Conservation (phyloP, 2,888 invertebrate genomes). For the Cotesia congregata region DNA sequence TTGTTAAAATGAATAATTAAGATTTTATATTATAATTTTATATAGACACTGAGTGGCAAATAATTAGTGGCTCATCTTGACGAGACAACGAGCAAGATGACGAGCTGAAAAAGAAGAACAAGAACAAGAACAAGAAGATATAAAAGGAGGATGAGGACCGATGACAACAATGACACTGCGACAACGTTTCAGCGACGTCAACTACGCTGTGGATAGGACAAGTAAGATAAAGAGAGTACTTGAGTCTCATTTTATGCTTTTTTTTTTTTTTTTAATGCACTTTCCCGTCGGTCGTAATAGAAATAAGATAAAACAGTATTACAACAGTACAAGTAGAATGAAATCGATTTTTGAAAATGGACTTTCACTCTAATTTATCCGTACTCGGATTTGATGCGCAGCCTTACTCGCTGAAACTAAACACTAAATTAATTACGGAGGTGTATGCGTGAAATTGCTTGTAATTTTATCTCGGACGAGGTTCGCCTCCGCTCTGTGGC, state of each 20-base stretch:
- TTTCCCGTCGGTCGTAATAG: not conserved
- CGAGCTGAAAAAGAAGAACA: not conserved
- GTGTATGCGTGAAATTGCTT: conserved; percentile 32
- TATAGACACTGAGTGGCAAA: conserved; percentile 4
- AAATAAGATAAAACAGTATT: too few species aligned
- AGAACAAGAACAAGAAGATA: not conserved
- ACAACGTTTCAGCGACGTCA: not conserved
- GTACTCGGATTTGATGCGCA: not conserved
- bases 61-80: conserved; percentile 27
- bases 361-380: not conserved
- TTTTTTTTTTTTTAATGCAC: not conserved
- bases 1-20: not conserved
- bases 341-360: not conserved
- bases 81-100: conserved; percentile 8
- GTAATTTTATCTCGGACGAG: conserved; percentile 26
- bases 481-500: conserved; percentile 4
- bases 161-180: not conserved
- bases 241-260: not conserved
- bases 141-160: not conserved
- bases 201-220: not conserved
- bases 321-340: not conserved
- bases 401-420: not conserved
- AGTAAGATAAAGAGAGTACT: not conserved
- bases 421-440: conserved; percentile 27
- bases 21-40: not conserved